Base-by-base conservation (phyloP, 2,113 vertebrate genomes). In the Brachirus orientalis region DNA sequence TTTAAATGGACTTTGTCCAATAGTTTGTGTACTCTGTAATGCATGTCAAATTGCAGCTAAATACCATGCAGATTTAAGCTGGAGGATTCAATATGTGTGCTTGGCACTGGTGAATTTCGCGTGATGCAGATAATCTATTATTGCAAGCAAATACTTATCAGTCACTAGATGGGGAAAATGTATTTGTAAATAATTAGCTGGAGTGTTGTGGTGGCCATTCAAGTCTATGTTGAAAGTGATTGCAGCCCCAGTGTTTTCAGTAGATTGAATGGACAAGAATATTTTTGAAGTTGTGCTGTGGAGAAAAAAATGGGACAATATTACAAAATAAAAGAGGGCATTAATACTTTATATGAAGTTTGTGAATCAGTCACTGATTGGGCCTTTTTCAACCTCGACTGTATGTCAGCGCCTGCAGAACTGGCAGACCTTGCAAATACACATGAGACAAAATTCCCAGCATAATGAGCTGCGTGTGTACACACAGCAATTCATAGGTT, bases 11-110 rank as follows among this genome's bases (percentile, higher is more conserved):
- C 17, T 13, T 45, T 17, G 40, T 10, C 37, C 16, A 35, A 17
- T 37, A 36, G 22, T 28, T 33, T 33, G 33, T 63, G 35, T 22
- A 40, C 61, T 55, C 40, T 51, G 2, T 75, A 59, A 63, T 59
- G 19, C 43, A 43, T 71, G n/a, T 28, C 48, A 60, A 60, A 55
- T 47, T 56, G 45, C 63, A 68, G 52, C 28, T 33, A 67, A 78
- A 64, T 64, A 48, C 43, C 45, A 55, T 58, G 14, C 2, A 2
- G 59, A 35, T 56, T 67, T 70, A 46, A 36, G 35, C 33, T 18
- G 45, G 16, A 12, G 4, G 53, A 46, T 61, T 62, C 45, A 75
- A 47, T 58, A 33, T 12, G 11, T 48, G 51, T 12, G 41, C 67
- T 47, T 72, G 52, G 50, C 45, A 2, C 40, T 10, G 10, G 9